Evolutionary conservation across 2,888 invertebrate species (phyloP), one percentile per base, ranked within the genome.

Genomic region (Gerris lacustris): DNA sequence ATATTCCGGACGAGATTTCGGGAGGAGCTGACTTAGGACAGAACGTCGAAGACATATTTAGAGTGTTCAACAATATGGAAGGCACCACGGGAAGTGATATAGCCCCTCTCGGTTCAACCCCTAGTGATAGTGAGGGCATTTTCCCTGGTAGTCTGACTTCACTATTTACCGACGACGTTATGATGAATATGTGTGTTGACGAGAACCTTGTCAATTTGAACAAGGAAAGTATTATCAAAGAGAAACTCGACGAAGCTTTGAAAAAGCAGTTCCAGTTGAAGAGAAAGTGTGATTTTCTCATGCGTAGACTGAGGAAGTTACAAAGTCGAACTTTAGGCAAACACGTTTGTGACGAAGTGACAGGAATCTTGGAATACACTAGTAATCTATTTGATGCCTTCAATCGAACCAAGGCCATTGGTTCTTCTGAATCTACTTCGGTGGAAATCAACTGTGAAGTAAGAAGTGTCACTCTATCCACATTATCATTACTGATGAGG

Each of bases 321-420:
- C 92, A 94, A 79, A 86, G 88, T 0, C 84, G 88, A 69, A 83
- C 87, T 55, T 85, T 92, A 79, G 91, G 92, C 6, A 87, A 87
- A 73, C 91, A 93, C 79, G 84, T 88, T 44, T 88, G 90, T 69
- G 88, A 90, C 75, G 93, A 95, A 80, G 86, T 90, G 11, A 85
- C 87, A 43, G 90, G 90, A 6, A 86, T 92, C 70, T 86, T 91
- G 75, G 89, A 90, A 74, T 85, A 74, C 71, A 66, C 74, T 6
- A 74, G 72, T 64, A 72, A 75, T 63, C 62, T 75, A 15, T 66
- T 75, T 17, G 73, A 73, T 31, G 66, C 71, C 9, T 67, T 70
- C 31, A 71, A 72, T 45, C 70, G 72, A 17, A 70, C 66, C 45
- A 55, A 66, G n/a, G 67, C 69, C 45, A 68, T 68, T 7, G 69